phyloP scores from a whole-genome alignment of 2,113 vertebrate species.

The Colinus virginianus region DNA sequence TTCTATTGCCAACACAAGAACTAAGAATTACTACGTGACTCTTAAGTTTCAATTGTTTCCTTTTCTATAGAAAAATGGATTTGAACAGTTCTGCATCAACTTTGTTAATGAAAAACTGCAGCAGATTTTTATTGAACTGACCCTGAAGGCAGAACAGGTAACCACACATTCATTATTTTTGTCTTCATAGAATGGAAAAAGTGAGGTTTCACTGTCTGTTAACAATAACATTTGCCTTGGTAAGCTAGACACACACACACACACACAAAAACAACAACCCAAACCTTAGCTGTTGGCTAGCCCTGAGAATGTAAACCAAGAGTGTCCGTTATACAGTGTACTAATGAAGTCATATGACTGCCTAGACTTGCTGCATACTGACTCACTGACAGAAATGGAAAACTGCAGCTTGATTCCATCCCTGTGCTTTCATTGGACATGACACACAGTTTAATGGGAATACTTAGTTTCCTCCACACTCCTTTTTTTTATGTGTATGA shows the following conservation, averaged over 20 bases:
- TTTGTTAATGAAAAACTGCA: constrained; percentile 98
- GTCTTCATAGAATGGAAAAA: not conserved
- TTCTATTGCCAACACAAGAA: not conserved
- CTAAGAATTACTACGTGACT: not conserved
- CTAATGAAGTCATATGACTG: constrained; percentile 30
- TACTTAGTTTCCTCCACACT: not conserved
- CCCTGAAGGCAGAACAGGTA: constrained; percentile 98
- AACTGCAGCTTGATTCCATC: constrained; percentile 3
- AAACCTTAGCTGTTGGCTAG: not conserved
- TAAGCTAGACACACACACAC: not conserved
- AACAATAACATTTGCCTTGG: constrained; percentile 36
- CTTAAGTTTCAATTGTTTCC: constrained; percentile 30
- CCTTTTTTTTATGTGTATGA: not conserved
- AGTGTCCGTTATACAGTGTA: not conserved
- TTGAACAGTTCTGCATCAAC: constrained; percentile 99
- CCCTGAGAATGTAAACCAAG: not conserved
- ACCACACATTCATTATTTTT: not conserved
- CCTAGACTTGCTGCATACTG: constrained; percentile 40
- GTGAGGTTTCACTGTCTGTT: constrained; percentile 4
- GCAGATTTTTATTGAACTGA: constrained; percentile 98
- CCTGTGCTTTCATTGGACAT: not conserved
- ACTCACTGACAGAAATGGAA: constrained; percentile 55
- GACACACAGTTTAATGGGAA: not conserved
- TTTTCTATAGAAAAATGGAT: constrained; percentile 93
- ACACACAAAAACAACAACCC: not conserved